These are phyloP conservation scores for Agrotis puta DNA, from an alignment of 2,888 invertebrate species.

Conservation along the genomic window DNA sequence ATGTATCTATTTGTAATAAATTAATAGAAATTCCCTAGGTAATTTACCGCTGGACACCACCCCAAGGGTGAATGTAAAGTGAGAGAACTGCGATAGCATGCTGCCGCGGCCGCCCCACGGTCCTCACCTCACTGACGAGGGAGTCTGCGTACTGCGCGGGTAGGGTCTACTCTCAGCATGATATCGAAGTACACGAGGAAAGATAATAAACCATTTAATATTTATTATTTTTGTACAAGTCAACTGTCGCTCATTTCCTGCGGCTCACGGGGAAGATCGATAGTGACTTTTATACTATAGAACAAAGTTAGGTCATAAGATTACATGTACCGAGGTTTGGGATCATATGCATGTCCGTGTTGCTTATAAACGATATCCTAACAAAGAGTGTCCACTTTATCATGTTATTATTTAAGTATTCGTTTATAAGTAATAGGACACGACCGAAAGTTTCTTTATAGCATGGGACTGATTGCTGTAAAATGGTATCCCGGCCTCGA, in stretches of 20 bases:
- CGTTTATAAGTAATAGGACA: slow-evolving; percentile 61
- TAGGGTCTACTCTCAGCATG: slow-evolving; percentile 62
- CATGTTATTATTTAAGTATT: slow-evolving; percentile 43
- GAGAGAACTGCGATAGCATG: slow-evolving; percentile 54
- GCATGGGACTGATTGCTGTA: slow-evolving; percentile 20
- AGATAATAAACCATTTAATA: slow-evolving; percentile 65
- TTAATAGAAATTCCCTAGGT: slow-evolving; percentile 40
- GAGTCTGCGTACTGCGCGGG: background rate
- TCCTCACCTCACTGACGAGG: slow-evolving; percentile 5
- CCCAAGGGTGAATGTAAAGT: slow-evolving; percentile 49
- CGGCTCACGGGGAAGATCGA: slow-evolving; percentile 79
- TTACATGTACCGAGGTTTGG: slow-evolving; percentile 65
- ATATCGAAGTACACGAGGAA: slow-evolving; percentile 65
- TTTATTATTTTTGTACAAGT: slow-evolving; percentile 80
- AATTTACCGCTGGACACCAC: slow-evolving; percentile 37
- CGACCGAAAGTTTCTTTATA: slow-evolving; percentile 30
- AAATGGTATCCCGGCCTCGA: slow-evolving; percentile 55
- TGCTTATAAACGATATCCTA: slow-evolving; percentile 51
- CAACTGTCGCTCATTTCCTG: slow-evolving; percentile 69
- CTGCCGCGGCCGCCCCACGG: slow-evolving; percentile 36
- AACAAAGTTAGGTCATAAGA: slow-evolving; percentile 52
- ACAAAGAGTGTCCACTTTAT: slow-evolving; percentile 42
- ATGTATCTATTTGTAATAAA: slow-evolving; percentile 69
- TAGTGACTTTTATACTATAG: slow-evolving; percentile 70
- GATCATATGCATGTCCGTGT: slow-evolving; percentile 59